These are phyloP conservation scores for Paratrypauchen microcephalus DNA, from an alignment of 2,797 vertebrate species.

Conservation along the genomic window DNA sequence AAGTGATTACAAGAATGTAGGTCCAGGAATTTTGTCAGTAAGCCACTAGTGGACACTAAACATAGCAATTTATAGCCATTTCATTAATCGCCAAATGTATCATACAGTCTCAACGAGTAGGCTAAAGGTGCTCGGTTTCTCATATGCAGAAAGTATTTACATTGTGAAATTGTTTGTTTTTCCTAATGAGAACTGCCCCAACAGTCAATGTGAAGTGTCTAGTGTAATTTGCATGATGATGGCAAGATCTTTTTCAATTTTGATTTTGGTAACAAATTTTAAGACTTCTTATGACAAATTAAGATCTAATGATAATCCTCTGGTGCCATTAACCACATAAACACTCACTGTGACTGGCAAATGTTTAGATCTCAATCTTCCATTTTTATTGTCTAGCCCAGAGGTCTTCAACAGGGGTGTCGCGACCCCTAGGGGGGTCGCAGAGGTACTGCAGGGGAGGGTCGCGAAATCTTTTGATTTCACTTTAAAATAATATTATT, in stretches of 20 bases:
- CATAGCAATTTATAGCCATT: no score
- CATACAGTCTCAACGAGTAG: not conserved
- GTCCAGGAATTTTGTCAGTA: not conserved
- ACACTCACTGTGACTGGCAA: not conserved
- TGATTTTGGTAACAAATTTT: not conserved
- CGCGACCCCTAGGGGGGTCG: no score
- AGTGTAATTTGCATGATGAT: no score
- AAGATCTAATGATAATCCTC: not conserved
- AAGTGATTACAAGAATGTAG: not conserved
- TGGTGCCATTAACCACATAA: not conserved
- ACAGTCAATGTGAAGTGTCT: no score
- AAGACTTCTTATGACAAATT: not conserved
- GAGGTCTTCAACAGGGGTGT: no score
- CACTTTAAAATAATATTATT: no score
- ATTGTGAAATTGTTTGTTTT: not conserved
- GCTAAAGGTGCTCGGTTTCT: not conserved
- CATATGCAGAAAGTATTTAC: not conserved
- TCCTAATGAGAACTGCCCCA: not conserved
- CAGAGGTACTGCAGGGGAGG: no score
- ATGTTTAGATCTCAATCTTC: not conserved
- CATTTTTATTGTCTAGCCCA: not conserved
- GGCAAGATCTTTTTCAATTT: no score
- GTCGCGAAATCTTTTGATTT: no score
- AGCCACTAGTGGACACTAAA: not conserved
- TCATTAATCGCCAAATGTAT: no score